Percentiles rank a stretch among this genome's conserved stretches.
Conservation (phyloP, 2,797 vertebrate species). For the Pteropus rufus region DNA sequence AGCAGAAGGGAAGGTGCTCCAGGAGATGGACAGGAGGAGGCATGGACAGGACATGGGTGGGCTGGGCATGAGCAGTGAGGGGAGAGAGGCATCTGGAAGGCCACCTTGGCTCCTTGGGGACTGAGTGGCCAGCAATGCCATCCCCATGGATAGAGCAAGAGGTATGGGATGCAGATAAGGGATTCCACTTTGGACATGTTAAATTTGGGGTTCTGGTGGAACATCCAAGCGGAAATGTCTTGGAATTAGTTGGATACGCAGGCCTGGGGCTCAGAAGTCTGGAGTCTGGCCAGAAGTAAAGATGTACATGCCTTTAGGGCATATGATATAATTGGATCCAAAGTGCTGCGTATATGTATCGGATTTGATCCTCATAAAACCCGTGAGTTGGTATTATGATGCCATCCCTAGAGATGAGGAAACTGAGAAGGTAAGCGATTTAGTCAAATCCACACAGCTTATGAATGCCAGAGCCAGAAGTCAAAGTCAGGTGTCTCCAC, state of each 20-base stretch:
- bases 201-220: background rate
- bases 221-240: background rate
- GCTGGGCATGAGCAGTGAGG: background rate
- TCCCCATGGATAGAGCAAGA: background rate
- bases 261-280: background rate
- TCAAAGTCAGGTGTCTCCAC: background rate
- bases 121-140: background rate
- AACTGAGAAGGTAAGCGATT: background rate
- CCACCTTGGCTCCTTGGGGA: background rate
- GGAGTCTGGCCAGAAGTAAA: background rate
- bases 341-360: background rate
- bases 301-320: background rate
- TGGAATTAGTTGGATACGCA: background rate
- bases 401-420: background rate
- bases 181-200: background rate
- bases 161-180: background rate
- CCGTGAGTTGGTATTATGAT: background rate
- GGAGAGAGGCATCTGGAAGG: background rate
- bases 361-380: background rate
- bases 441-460: background rate
- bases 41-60: background rate
- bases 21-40: background rate
- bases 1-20: background rate
- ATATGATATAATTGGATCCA: background rate
- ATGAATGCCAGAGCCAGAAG: background rate